Evolutionary conservation across 2,113 vertebrate genomes (phyloP).

Genomic region (Saccopteryx leptura): DNA sequence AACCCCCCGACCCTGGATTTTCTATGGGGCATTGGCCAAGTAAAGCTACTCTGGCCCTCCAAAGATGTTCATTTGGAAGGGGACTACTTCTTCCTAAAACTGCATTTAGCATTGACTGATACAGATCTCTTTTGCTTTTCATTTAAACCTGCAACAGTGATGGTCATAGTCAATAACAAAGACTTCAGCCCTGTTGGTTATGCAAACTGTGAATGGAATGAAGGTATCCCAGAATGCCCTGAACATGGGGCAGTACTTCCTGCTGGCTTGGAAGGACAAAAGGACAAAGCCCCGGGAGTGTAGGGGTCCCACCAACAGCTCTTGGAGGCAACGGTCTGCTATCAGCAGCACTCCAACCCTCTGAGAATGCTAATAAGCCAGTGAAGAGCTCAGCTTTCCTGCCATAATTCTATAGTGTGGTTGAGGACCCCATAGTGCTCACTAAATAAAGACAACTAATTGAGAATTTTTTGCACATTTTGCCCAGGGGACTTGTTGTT

Average conservation of each 20-base stretch:
- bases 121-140: constrained; percentile 76
- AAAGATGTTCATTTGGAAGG: constrained; percentile 80
- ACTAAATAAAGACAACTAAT: constrained; percentile 95
- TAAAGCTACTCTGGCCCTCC: not conserved
- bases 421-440: constrained; percentile 92
- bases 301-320: constrained; percentile 90
- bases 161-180: constrained; percentile 85
- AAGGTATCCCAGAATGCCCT: constrained; percentile 91
- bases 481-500: constrained; percentile 90
- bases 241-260: constrained; percentile 88
- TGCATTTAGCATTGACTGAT: constrained; percentile 71
- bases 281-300: constrained; percentile 90
- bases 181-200: constrained; percentile 63
- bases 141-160: constrained; percentile 78
- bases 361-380: constrained; percentile 92
- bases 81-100: constrained; percentile 66
- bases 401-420: constrained; percentile 92
- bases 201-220: constrained; percentile 84
- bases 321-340: constrained; percentile 90
- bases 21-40: constrained; percentile 38
- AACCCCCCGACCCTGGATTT: constrained; percentile 69
- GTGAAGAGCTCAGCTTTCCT: constrained; percentile 91
- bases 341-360: constrained; percentile 90
- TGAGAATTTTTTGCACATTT: constrained; percentile 95
- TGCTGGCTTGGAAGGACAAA: constrained; percentile 91